Evolutionary conservation across 2,888 invertebrate genomes (phyloP).

Genomic region (Ceramica pisi): DNA sequence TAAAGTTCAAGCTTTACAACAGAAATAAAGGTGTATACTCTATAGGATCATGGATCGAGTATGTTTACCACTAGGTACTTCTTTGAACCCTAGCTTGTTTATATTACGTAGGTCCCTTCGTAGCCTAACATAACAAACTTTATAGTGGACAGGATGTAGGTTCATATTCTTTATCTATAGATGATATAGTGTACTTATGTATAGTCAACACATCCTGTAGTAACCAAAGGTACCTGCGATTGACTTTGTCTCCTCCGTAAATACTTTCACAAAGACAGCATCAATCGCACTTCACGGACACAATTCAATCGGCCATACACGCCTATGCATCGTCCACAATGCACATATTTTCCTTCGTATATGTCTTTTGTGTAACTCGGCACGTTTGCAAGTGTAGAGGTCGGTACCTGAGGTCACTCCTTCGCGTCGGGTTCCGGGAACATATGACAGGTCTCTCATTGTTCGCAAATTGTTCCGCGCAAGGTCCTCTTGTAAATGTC

Average conservation of each 20-base stretch:
- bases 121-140: neutral
- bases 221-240: neutral
- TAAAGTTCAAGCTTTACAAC: conserved; percentile 48
- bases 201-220: neutral
- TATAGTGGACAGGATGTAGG: neutral
- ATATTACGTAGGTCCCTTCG: neutral
- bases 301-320: conserved; percentile 45
- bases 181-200: neutral
- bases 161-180: neutral
- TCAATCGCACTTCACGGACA: conserved; percentile 28
- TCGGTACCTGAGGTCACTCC: conserved; percentile 81
- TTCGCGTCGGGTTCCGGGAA: conserved; percentile 85
- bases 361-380: conserved; percentile 65
- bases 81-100: conserved; percentile 15
- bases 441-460: conserved; percentile 83
- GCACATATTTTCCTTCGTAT: conserved; percentile 54
- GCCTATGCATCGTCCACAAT: conserved; percentile 42
- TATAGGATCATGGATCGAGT: conserved; percentile 40
- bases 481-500: conserved; percentile 88
- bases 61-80: conserved; percentile 22
- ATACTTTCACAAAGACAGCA: conserved; percentile 22
- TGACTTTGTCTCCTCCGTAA: conserved; percentile 7
- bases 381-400: conserved; percentile 73
- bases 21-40: conserved; percentile 47
- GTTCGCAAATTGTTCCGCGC: conserved; percentile 85